Base-by-base conservation (phyloP, 2,113 vertebrate species). In the Rhea pennata region DNA sequence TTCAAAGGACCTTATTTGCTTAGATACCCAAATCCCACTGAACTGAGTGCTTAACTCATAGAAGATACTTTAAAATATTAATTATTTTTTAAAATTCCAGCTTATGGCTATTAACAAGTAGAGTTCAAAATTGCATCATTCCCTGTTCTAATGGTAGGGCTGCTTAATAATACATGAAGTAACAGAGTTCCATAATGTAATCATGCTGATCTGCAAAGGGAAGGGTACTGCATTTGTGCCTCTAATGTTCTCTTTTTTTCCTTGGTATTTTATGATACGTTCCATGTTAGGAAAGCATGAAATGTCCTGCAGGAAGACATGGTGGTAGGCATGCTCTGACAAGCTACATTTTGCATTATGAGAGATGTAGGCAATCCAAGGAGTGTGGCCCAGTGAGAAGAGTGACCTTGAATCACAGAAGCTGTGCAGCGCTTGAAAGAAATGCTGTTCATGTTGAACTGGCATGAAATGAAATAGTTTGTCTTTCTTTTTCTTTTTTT, bases 1-100 rank as follows among this genome's bases (percentile, higher is more conserved):
- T 94, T 96, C 80, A 92, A 94, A 96, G 62, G 24, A 73, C 53
- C 40, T 53, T 93, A 54, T 89, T 92, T 93, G 62, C 66, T 93
- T 87, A 91, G 78, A 58, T 44, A 85, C n/a, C 29, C 40, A 91
- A 94, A 91, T 94, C 59, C 36, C 31, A 59, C 62, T 70, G 44
- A 89, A 93, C 9, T 0, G 50, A 58, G 50, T 46, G 23, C 64
- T 90, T 92, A 93, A 74, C 48, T 93, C 15, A 19, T 48, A 36
- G 42, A 48, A 91, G 48, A 66, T 84, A 89, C 0, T 76, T 33
- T 84, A 56, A 78, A 93, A 72, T 84, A 69, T 15, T 39, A 67
- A 71, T 42, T 48, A 88, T 72, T 82, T 82, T 86, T 36, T 1
- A 76, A 53, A 66, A 58, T 50, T 88, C 20, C 40, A 84, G 4